Conservation (phyloP, 2,113 vertebrate genomes). For the Urocitellus parryii region DNA sequence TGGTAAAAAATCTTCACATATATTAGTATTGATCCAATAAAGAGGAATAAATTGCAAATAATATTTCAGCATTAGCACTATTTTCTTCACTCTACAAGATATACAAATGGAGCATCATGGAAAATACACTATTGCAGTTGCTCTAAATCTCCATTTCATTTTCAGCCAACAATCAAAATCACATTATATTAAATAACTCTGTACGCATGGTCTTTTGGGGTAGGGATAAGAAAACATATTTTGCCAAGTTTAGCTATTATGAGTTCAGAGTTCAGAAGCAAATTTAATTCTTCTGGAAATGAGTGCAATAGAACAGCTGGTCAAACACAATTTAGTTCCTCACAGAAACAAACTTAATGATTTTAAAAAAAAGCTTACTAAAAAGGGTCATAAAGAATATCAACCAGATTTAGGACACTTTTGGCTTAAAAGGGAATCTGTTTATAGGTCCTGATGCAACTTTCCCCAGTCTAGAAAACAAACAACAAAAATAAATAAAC, state of each 20-base stretch:
- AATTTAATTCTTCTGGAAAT: constrained; percentile 83
- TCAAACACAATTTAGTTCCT: constrained; percentile 81
- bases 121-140: constrained; percentile 3
- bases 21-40: constrained; percentile 74
- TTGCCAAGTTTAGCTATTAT: constrained; percentile 73
- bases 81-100: constrained; percentile 56
- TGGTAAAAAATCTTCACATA: constrained; percentile 34
- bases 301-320: constrained; percentile 80
- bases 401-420: constrained; percentile 55
- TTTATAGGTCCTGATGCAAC: neutral
- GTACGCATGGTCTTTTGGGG: constrained; percentile 64
- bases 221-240: constrained; percentile 71
- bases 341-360: constrained; percentile 78
- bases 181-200: constrained; percentile 71
- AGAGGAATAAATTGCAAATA: constrained; percentile 72
- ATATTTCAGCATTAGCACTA: constrained; percentile 56
- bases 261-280: constrained; percentile 81
- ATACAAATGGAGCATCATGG: constrained; percentile 40
- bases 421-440: constrained; percentile 16
- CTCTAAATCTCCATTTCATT: constrained; percentile 48
- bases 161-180: constrained; percentile 62
- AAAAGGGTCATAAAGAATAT: constrained; percentile 73
- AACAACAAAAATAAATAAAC: neutral
- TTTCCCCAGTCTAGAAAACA: neutral
- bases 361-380: constrained; percentile 58